phyloP scores from a whole-genome alignment of 1,140 invertebrate species.

The Diorhabda sublineata region DNA sequence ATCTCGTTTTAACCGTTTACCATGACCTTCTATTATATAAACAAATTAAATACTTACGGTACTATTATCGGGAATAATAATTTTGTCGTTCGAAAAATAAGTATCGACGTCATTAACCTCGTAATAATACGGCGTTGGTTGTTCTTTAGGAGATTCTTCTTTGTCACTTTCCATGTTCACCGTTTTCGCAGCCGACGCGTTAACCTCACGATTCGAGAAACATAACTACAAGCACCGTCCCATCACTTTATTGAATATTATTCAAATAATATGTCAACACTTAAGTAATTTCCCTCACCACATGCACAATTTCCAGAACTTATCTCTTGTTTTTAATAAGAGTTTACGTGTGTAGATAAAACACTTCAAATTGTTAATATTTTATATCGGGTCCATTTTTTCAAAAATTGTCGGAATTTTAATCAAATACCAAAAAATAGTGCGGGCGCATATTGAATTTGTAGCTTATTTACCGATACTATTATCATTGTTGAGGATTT shows the following conservation, averaged over 20 bases:
- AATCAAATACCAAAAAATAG: no score
- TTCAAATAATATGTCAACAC: neutral
- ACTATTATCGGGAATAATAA: conserved; percentile 57
- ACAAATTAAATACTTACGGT: conserved; percentile 27
- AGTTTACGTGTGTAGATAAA: no score
- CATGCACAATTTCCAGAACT: neutral
- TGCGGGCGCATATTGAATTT: no score
- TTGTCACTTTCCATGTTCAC: neutral
- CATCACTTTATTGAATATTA: neutral
- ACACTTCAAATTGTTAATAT: no score
- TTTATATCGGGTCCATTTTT: no score
- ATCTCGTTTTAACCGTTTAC: no score
- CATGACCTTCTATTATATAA: no score
- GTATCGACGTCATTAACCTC: conserved; percentile 44
- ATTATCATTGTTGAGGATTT: no score
- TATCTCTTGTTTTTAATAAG: no score
- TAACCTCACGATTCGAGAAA: neutral
- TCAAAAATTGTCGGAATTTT: no score
- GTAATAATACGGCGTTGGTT: conserved; percentile 27
- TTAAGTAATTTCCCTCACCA: neutral
- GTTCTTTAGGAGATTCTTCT: neutral
- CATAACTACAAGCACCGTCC: neutral
- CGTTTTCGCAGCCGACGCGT: no score
- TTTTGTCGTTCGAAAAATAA: conserved; percentile 61
- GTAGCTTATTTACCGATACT: no score